A percentile compares a stretch with the other conserved stretches of the same genome.
Evolutionary conservation across 2,888 invertebrate genomes (phyloP).

Genomic region (Augiades crinisus): DNA sequence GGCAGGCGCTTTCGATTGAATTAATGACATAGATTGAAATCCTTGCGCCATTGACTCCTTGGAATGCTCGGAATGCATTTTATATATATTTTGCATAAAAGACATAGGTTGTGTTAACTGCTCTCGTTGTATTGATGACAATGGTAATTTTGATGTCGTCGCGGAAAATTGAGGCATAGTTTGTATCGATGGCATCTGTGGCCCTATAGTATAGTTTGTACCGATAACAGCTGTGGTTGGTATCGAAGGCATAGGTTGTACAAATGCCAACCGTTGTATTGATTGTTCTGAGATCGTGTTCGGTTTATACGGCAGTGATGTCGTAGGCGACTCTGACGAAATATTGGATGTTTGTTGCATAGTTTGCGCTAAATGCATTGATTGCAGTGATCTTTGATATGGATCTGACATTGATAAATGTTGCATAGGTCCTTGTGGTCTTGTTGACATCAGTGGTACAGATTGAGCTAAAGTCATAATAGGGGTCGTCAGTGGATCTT

Average conservation of each 20-base stretch:
- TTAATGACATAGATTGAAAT: too few species aligned
- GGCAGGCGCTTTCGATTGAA: too few species aligned
- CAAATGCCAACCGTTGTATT: not conserved
- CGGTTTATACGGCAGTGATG: too few species aligned
- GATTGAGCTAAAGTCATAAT: not conserved
- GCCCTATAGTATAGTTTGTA: not conserved
- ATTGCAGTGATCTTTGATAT: not conserved
- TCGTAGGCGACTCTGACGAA: not conserved
- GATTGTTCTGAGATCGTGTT: too few species aligned
- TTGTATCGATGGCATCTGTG: not conserved
- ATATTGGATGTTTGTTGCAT: not conserved
- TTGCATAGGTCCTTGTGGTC: too few species aligned
- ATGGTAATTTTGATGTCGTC: not conserved
- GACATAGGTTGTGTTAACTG: not conserved
- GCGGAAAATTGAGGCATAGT: not conserved
- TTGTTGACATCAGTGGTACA: not conserved
- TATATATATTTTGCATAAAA: too few species aligned
- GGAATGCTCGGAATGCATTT: too few species aligned
- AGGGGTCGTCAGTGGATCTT: not conserved
- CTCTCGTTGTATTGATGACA: too few species aligned
- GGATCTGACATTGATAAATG: not conserved
- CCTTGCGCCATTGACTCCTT: too few species aligned
- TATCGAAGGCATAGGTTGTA: not conserved
- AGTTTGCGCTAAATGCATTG: not conserved
- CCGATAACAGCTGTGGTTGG: not conserved